Conservation (phyloP, 2,888 invertebrate species). For the Lithophane semibrunnea region DNA sequence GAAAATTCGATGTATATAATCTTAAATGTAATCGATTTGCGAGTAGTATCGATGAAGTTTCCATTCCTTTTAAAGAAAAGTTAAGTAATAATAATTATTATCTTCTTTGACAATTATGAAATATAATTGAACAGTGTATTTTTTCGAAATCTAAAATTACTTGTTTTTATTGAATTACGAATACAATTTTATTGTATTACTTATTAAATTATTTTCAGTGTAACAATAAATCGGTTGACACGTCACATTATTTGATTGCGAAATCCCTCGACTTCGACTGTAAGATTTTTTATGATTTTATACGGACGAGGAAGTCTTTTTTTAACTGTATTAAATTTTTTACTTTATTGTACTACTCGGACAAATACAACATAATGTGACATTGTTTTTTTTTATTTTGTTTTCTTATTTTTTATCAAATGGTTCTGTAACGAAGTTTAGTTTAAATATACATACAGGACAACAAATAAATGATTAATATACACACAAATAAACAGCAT, state of each 20-base stretch:
- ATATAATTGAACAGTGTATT: constrained; percentile 57
- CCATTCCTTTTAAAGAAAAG: constrained; percentile 65
- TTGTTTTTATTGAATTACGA: constrained; percentile 56
- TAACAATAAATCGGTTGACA: constrained; percentile 76
- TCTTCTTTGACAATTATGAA: constrained; percentile 46
- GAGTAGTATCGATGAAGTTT: constrained; percentile 64
- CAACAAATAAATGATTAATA: neutral
- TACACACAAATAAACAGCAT: too few relatives aligned
- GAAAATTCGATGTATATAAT: constrained; percentile 75
- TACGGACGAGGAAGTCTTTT: constrained; percentile 49
- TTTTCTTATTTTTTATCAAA: constrained; percentile 35
- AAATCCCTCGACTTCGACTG: constrained; percentile 54
- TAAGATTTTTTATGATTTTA: constrained; percentile 62
- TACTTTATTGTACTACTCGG: constrained; percentile 66
- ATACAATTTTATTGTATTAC: constrained; percentile 63
- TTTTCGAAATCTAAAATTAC: constrained; percentile 53
- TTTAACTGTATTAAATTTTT: constrained; percentile 63
- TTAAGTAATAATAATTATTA: constrained; percentile 28
- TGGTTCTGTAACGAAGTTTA: neutral
- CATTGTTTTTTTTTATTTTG: constrained; percentile 54
- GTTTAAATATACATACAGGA: neutral
- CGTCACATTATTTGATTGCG: constrained; percentile 68
- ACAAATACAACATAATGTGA: constrained; percentile 69
- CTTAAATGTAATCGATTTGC: constrained; percentile 70
- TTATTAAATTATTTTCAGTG: constrained; percentile 78